Evolutionary conservation across 64 coral and sea anemone genomes (phyloP), one percentile per base, ranked within the genome.

Genomic region (Orbicella faveolata): DNA sequence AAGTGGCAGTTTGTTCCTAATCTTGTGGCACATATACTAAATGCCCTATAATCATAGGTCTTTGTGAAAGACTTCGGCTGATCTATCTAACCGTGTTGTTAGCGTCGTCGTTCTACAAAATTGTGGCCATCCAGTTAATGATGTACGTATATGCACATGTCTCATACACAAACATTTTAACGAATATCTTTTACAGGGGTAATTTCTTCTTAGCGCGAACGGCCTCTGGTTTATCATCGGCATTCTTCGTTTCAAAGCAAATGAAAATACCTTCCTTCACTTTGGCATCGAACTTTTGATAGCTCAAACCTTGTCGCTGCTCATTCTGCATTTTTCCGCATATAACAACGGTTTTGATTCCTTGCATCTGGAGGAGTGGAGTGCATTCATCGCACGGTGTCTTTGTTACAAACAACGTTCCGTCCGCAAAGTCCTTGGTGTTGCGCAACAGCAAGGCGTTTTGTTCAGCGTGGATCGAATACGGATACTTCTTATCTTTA

Each of bases 381-480:
- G 75, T 67, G 17, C 89, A 95, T 57, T 95, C 94, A 36, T 92
- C 44, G 13, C 94, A 95, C 1, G 90, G 89, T 0, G 57, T 69
- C 30, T 61, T 88, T 0, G 90, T 95, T 11, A 92, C 89, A 75
- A 92, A 92, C 25, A 88, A 34, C 12, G 73, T 77, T 51, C 54
- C 39, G 14, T 15, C 89, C 9, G 34, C 85, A 17, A 92, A 34
- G 15, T 76, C 34, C 10, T 39, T 92, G 26, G 19, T 88, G 59
- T 95, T 91, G 30, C 94, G 39, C 23, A 73, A 33, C n/a, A 95
- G 73, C 9, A 95, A 20, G 1, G 94, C 94, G 69, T 95, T 95
- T 14, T 95, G 94, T 55, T 95, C 94, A 9, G 94, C 94, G 61
- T 91, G 94, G 25, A 91, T 83, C 0, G 88, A 52, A 20, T 88